These are phyloP conservation scores for Phrynocephalus versicolor DNA, from an alignment of 2,113 vertebrate species.

Conservation along the genomic window DNA sequence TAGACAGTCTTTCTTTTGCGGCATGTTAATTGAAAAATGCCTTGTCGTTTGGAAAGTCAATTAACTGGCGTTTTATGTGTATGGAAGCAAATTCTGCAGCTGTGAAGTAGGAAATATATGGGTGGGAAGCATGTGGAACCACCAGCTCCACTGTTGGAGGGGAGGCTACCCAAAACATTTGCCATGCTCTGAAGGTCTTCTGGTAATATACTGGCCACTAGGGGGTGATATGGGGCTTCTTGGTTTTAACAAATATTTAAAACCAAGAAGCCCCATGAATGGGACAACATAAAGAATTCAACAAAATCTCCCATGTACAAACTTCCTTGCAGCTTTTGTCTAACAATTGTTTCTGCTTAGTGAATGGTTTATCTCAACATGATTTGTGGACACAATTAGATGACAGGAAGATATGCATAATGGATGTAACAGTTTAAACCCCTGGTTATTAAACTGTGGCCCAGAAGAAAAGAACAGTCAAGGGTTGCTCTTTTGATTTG, in stretches of 20 bases:
- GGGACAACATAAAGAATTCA: neutral
- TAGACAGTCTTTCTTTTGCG: neutral
- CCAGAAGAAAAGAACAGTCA: neutral
- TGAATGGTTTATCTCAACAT: neutral
- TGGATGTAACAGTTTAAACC: neutral
- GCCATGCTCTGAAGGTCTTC: too few relatives aligned
- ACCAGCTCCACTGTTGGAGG: too few relatives aligned
- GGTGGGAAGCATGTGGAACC: too few relatives aligned
- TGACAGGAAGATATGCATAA: neutral
- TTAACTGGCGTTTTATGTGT: neutral
- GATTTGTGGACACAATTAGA: neutral
- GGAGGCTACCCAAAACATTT: too few relatives aligned
- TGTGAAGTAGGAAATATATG: neutral
- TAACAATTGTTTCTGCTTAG: neutral
- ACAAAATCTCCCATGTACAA: neutral
- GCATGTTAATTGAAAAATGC: neutral
- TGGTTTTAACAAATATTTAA: too few relatives aligned
- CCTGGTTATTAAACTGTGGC: neutral
- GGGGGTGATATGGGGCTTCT: too few relatives aligned
- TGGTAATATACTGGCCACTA: too few relatives aligned
- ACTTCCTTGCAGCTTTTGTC: neutral
- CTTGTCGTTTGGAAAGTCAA: neutral
- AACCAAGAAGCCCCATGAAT: too few relatives aligned
- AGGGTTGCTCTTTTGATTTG: neutral
- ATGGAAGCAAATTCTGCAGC: slow-evolving; percentile 18